Conservation (phyloP, 1,140 invertebrate genomes). For the Drosophila asahinai region DNA sequence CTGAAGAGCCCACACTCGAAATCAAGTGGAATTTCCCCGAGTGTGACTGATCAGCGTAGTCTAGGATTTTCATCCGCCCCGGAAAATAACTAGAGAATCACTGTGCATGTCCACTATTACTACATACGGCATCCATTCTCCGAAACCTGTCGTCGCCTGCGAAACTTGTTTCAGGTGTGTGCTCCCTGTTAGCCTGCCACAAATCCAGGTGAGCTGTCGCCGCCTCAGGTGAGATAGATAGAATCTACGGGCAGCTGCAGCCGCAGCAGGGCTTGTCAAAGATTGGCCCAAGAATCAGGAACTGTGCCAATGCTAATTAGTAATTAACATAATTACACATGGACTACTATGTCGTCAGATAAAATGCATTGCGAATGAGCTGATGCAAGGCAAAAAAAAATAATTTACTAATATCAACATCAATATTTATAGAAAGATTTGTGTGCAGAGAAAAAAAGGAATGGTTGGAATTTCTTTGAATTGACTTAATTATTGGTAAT, state of each 20-base stretch:
- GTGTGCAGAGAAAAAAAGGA: slow-evolving; percentile 32
- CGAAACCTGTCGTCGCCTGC: slow-evolving; percentile 44
- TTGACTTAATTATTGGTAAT: not conserved
- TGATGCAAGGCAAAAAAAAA: not conserved
- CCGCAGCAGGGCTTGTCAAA: not conserved
- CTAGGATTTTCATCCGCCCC: slow-evolving; percentile 26
- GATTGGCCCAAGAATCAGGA: slow-evolving; percentile 29
- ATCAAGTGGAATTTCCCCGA: slow-evolving; percentile 54
- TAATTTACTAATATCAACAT: slow-evolving; percentile 15
- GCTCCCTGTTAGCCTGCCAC: slow-evolving; percentile 13
- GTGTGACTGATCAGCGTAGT: slow-evolving; percentile 6
- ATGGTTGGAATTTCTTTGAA: not conserved
- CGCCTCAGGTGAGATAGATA: not conserved
- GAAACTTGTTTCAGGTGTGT: slow-evolving; percentile 42
- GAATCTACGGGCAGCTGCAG: slow-evolving; percentile 12
- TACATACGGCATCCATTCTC: slow-evolving; percentile 15
- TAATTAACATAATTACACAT: slow-evolving; percentile 45
- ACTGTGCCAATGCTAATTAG: slow-evolving; percentile 42
- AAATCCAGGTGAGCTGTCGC: slow-evolving; percentile 30
- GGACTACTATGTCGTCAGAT: slow-evolving; percentile 31
- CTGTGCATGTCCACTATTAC: slow-evolving; percentile 41
- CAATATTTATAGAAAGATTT: slow-evolving; percentile 35
- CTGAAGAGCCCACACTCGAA: slow-evolving; percentile 24
- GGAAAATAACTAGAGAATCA: slow-evolving; percentile 37
- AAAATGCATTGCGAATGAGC: slow-evolving; percentile 33